phyloP scores from a whole-genome alignment of 2,113 vertebrate genomes.

The Myotis lucifugus region DNA sequence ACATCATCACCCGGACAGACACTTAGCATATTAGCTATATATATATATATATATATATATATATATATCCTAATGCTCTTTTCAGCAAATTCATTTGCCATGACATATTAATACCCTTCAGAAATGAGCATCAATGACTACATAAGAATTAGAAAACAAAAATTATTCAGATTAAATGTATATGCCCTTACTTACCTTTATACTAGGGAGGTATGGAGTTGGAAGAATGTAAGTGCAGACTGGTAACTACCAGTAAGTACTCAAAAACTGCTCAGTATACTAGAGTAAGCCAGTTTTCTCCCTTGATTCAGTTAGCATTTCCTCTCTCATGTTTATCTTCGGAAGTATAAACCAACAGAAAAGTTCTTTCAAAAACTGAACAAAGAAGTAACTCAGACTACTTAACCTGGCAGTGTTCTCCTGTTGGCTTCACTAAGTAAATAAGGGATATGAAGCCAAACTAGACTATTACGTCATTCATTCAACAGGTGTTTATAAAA shows the following conservation, averaged over 20 bases:
- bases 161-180: slow-evolving; percentile 26
- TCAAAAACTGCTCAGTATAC: slow-evolving; percentile 27
- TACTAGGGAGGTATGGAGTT: background rate
- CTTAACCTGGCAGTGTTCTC: slow-evolving; percentile 41
- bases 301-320: slow-evolving; percentile 60
- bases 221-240: slow-evolving; percentile 3
- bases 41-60: too few relatives aligned
- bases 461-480: slow-evolving; percentile 41
- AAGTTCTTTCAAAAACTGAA: slow-evolving; percentile 70
- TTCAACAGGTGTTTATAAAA: slow-evolving; percentile 45
- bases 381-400: slow-evolving; percentile 69
- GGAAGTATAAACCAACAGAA: slow-evolving; percentile 62
- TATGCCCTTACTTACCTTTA: slow-evolving; percentile 47
- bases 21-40: too few relatives aligned
- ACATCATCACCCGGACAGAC: too few relatives aligned
- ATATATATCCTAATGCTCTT: background rate
- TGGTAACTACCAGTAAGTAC: slow-evolving; percentile 44
- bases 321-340: slow-evolving; percentile 71
- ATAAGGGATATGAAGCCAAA: slow-evolving; percentile 40
- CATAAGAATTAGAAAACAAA: slow-evolving; percentile 31
- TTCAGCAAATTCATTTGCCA: slow-evolving; percentile 55
- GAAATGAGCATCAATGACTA: background rate
- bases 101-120: background rate
- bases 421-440: slow-evolving; percentile 46
- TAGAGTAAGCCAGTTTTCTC: slow-evolving; percentile 55